Conservation (phyloP, 2,888 invertebrate species). For the Myathropa florea region DNA sequence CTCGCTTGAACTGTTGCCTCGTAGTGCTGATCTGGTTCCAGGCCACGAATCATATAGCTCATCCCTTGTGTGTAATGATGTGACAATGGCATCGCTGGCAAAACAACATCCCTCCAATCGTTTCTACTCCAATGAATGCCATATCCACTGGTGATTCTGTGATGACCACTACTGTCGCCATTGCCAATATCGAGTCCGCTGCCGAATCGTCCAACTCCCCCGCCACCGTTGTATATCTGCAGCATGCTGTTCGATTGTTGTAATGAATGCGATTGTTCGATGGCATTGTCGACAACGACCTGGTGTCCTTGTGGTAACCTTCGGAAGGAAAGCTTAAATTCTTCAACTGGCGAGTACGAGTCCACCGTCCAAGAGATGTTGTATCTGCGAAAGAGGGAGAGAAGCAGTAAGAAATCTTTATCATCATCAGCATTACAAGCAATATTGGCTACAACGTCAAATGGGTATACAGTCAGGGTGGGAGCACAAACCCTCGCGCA, state of each 20-base stretch:
- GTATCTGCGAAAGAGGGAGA: slow-evolving; percentile 81
- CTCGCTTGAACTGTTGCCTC: slow-evolving; percentile 86
- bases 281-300: slow-evolving; percentile 81
- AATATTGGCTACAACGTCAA: neutral
- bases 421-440: slow-evolving; percentile 43
- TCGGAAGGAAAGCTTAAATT: slow-evolving; percentile 85
- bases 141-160: slow-evolving; percentile 78
- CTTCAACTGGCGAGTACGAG: slow-evolving; percentile 85
- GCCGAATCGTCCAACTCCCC: slow-evolving; percentile 55
- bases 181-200: slow-evolving; percentile 51
- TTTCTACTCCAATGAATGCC: slow-evolving; percentile 81
- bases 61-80: slow-evolving; percentile 84
- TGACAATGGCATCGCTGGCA: slow-evolving; percentile 82
- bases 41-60: slow-evolving; percentile 85
- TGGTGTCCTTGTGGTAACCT: slow-evolving; percentile 83
- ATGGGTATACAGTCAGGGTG: neutral
- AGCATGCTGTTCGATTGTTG: slow-evolving; percentile 71
- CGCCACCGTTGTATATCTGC: slow-evolving; percentile 75
- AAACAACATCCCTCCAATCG: slow-evolving; percentile 83
- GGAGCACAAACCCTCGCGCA: too few relatives aligned
- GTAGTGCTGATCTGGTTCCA: slow-evolving; percentile 85
- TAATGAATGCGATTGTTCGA: slow-evolving; percentile 76
- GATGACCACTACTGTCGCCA: slow-evolving; percentile 74
- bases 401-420: slow-evolving; percentile 37
- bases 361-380: slow-evolving; percentile 87